Percentiles rank a stretch among this genome's conserved stretches.
Conservation (phyloP, 2,113 vertebrate genomes). For the Paraplagusia blochii region DNA sequence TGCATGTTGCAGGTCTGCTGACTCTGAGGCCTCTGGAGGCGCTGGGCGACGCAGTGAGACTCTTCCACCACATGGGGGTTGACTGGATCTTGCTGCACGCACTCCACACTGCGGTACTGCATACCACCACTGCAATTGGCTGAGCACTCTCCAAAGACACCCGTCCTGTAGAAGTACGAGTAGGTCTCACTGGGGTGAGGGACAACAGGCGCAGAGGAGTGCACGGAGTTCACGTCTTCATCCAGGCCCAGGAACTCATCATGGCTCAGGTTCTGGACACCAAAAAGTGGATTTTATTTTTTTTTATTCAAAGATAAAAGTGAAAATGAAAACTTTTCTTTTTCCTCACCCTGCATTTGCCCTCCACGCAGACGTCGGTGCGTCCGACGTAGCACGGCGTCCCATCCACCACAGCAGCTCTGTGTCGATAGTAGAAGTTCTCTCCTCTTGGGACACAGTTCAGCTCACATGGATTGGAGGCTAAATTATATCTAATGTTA, state of each 20-base stretch:
- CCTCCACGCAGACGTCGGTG: slow-evolving; percentile 85
- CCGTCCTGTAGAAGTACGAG: slow-evolving; percentile 71
- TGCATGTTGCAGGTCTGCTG: slow-evolving; percentile 80
- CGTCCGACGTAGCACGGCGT: slow-evolving; percentile 85
- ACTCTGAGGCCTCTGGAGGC: slow-evolving; percentile 68
- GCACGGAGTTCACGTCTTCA: slow-evolving; percentile 21
- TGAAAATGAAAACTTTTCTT: not conserved
- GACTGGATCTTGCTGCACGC: slow-evolving; percentile 61
- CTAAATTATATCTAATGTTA: slow-evolving; percentile 28
- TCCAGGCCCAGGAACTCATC: slow-evolving; percentile 59
- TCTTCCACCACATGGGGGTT: slow-evolving; percentile 71
- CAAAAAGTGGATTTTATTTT: not conserved
- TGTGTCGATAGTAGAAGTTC: slow-evolving; percentile 87
- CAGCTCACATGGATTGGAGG: slow-evolving; percentile 86
- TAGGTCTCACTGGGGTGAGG: slow-evolving; percentile 23
- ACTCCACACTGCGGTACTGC: slow-evolving; percentile 83
- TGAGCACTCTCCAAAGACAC: slow-evolving; percentile 81
- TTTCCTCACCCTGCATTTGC: slow-evolving; percentile 80
- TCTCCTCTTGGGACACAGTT: slow-evolving; percentile 90
- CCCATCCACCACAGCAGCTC: slow-evolving; percentile 82
- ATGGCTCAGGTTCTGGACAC: slow-evolving; percentile 36
- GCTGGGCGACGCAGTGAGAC: slow-evolving; percentile 71
- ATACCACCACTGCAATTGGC: slow-evolving; percentile 81
- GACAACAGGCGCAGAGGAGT: slow-evolving; percentile 11
- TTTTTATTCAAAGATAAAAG: not conserved